These are phyloP conservation scores for Caerostris extrusa DNA, from an alignment of 1,140 invertebrate genomes.

Conservation along the genomic window DNA sequence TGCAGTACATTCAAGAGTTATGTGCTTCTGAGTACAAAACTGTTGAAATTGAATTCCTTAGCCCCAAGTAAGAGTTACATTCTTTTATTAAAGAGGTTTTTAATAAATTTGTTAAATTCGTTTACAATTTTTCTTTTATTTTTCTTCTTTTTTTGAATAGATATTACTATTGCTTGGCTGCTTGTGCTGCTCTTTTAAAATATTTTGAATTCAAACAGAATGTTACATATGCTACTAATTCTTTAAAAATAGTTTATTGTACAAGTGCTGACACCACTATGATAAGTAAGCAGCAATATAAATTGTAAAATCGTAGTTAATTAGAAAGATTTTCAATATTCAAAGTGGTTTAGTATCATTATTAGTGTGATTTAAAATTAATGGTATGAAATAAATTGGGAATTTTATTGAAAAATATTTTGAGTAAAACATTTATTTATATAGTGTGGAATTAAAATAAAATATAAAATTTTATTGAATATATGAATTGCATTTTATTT, in stretches of 20 bases:
- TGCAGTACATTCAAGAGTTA: conserved; percentile 88
- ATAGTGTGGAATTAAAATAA: too few relatives aligned
- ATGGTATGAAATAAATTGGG: too few relatives aligned
- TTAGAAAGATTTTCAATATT: too few relatives aligned
- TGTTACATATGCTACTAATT: conserved; percentile 88
- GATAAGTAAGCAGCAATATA: conserved; percentile 86
- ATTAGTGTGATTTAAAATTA: too few relatives aligned
- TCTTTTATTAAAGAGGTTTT: background rate
- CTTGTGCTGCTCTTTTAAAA: conserved; percentile 90
- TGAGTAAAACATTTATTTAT: too few relatives aligned
- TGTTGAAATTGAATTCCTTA: conserved; percentile 87
- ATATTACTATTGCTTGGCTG: conserved; percentile 92
- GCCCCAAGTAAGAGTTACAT: conserved; percentile 86
- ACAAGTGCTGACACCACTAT: conserved; percentile 90
- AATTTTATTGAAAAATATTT: too few relatives aligned
- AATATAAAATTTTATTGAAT: too few relatives aligned
- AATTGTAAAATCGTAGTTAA: background rate
- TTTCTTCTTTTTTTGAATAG: conserved; percentile 81
- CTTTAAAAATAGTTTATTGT: conserved; percentile 91
- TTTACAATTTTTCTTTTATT: background rate
- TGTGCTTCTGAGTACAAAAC: conserved; percentile 87
- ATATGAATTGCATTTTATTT: too few relatives aligned
- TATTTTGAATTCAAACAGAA: conserved; percentile 92
- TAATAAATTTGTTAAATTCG: background rate
- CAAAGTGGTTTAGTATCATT: too few relatives aligned